These are phyloP conservation scores for Synanthedon myopaeformis DNA, from an alignment of 2,888 invertebrate genomes.

Conservation along the genomic window DNA sequence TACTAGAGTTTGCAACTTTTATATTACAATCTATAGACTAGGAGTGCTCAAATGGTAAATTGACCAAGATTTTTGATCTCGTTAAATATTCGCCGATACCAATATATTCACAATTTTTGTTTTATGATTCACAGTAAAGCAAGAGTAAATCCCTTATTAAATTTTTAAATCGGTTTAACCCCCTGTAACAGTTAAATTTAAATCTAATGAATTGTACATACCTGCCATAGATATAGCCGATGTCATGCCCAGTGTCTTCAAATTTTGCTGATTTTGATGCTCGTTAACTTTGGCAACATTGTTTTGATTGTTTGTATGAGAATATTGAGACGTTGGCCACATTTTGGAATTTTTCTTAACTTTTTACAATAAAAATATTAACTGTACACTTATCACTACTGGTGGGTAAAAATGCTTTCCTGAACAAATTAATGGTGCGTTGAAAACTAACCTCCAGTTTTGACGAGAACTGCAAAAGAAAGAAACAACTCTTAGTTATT, in stretches of 20 bases:
- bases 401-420: constrained; percentile 31
- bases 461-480: background rate
- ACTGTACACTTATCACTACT: constrained; percentile 4
- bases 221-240: constrained; percentile 92
- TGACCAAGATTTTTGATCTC: no score
- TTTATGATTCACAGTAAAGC: no score
- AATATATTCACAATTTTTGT: no score
- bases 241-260: constrained; percentile 88
- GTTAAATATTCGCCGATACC: no score
- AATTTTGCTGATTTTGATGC: constrained; percentile 68
- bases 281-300: constrained; percentile 39
- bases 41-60: no score
- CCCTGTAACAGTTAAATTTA: no score
- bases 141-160: no score
- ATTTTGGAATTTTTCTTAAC: constrained; percentile 22
- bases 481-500: background rate
- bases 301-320: constrained; percentile 44
- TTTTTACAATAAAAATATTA: background rate
- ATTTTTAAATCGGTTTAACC: no score
- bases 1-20: background rate
- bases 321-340: constrained; percentile 68
- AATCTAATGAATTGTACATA: constrained; percentile 35
- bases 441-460: background rate
- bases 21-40: no score
- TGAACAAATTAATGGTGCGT: constrained; percentile 23